Conservation (phyloP, 2,888 invertebrate genomes). For the Apamea sordens region DNA sequence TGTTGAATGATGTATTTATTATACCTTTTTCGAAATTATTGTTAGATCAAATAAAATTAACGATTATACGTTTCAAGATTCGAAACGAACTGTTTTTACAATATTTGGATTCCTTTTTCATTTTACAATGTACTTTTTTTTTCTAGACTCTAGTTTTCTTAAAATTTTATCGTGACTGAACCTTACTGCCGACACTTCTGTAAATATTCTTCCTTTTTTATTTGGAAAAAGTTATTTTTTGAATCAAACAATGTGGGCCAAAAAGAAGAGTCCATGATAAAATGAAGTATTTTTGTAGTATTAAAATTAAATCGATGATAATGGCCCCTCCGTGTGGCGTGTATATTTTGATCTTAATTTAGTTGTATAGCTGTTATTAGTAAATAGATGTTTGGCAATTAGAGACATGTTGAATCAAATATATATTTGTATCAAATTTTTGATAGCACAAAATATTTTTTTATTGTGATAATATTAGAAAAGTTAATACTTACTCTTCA, state of each 20-base stretch:
- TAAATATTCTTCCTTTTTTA: conserved; percentile 55
- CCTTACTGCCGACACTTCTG: conserved; percentile 62
- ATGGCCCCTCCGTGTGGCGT: conserved; percentile 42
- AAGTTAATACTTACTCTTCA: background rate
- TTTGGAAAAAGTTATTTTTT: conserved; percentile 50
- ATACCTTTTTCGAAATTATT: conserved; percentile 34
- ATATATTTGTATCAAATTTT: background rate
- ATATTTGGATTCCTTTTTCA: conserved; percentile 25
- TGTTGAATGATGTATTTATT: conserved; percentile 36
- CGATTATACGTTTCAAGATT: conserved; percentile 23
- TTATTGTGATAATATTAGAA: background rate
- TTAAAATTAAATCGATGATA: conserved; percentile 56
- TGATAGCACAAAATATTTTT: background rate
- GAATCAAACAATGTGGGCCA: conserved; percentile 70
- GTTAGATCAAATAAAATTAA: conserved; percentile 44
- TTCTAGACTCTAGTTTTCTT: conserved; percentile 47
- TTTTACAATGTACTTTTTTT: conserved; percentile 9
- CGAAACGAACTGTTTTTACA: conserved; percentile 32
- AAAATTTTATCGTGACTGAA: conserved; percentile 56
- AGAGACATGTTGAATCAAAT: conserved; percentile 48
- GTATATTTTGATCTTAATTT: conserved; percentile 63
- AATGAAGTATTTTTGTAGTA: conserved; percentile 70
- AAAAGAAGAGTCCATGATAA: conserved; percentile 65
- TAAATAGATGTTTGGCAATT: conserved; percentile 51
- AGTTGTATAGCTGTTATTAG: conserved; percentile 54